Conservation (phyloP, 2,888 invertebrate genomes). For the Drosophila atroscutellata region DNA sequence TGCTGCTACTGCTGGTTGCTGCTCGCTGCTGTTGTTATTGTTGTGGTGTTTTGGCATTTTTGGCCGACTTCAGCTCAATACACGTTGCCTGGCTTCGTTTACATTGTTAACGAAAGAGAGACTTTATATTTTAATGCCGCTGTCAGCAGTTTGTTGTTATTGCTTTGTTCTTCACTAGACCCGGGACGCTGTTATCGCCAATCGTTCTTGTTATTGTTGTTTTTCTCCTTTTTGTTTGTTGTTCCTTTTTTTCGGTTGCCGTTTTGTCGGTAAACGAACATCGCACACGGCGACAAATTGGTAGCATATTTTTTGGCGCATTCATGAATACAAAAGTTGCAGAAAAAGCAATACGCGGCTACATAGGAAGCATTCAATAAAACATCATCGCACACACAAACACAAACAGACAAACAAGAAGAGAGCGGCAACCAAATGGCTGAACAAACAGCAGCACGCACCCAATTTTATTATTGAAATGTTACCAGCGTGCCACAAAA, state of each 20-base stretch:
- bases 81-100: slow-evolving; percentile 64
- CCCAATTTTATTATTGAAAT: slow-evolving; percentile 71
- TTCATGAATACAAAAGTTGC: slow-evolving; percentile 74
- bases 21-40: slow-evolving; percentile 29
- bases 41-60: slow-evolving; percentile 54
- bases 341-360: slow-evolving; percentile 59
- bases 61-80: slow-evolving; percentile 72
- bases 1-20: slow-evolving; percentile 15
- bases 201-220: neutral
- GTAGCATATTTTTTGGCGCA: slow-evolving; percentile 78
- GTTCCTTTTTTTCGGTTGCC: slow-evolving; percentile 11
- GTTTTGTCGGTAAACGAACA: slow-evolving; percentile 51
- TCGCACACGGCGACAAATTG: slow-evolving; percentile 79
- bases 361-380: slow-evolving; percentile 78
- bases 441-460: slow-evolving; percentile 61
- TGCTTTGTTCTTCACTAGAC: slow-evolving; percentile 68
- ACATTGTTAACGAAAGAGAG: slow-evolving; percentile 76
- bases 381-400: slow-evolving; percentile 62
- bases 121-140: slow-evolving; percentile 78
- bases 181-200: slow-evolving; percentile 28
- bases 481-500: slow-evolving; percentile 74
- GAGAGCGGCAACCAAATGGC: slow-evolving; percentile 33
- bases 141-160: slow-evolving; percentile 79
- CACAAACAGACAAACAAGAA: slow-evolving; percentile 3
- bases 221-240: slow-evolving; percentile 12